phyloP scores from a whole-genome alignment of 2,113 vertebrate genomes.

The Podarcis raffonei region DNA sequence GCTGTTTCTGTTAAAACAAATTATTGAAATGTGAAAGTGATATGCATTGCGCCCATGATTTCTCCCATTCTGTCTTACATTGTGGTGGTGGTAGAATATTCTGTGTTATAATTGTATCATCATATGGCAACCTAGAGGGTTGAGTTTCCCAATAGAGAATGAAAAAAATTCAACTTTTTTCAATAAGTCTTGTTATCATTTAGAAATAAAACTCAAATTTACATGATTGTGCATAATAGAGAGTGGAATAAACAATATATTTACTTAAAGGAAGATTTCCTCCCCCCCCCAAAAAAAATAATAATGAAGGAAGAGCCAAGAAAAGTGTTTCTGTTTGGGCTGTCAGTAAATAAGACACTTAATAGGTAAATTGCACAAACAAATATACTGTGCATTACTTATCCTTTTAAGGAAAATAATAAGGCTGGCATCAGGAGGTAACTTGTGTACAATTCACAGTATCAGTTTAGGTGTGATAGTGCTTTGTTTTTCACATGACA shows the following conservation, averaged over 20 bases:
- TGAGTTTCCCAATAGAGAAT: not conserved
- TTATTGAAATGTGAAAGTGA: not conserved
- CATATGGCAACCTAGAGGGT: not conserved
- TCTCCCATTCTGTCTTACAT: not conserved
- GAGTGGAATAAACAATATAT: not conserved
- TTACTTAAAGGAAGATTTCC: not conserved
- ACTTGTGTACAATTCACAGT: constrained; percentile 50
- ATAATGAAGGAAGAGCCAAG: not conserved
- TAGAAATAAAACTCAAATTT: not conserved
- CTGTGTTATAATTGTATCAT: not conserved
- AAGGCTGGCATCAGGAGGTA: constrained; percentile 12
- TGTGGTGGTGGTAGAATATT: not conserved
- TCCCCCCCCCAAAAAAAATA: too few species aligned
- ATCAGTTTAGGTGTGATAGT: constrained; percentile 50
- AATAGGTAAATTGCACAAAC: not conserved
- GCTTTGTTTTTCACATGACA: not conserved
- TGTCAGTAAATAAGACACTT: not conserved
- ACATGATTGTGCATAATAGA: not conserved
- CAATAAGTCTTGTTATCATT: not conserved
- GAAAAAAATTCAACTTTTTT: not conserved
- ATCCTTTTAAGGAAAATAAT: constrained; percentile 36
- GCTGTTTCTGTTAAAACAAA: not conserved
- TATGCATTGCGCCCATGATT: not conserved
- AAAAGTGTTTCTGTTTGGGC: not conserved
- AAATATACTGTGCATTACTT: constrained; percentile 32